Evolutionary conservation across 2,888 invertebrate species (phyloP), one percentile per base, ranked within the genome.

Genomic region (Rhodophaea formosa): DNA sequence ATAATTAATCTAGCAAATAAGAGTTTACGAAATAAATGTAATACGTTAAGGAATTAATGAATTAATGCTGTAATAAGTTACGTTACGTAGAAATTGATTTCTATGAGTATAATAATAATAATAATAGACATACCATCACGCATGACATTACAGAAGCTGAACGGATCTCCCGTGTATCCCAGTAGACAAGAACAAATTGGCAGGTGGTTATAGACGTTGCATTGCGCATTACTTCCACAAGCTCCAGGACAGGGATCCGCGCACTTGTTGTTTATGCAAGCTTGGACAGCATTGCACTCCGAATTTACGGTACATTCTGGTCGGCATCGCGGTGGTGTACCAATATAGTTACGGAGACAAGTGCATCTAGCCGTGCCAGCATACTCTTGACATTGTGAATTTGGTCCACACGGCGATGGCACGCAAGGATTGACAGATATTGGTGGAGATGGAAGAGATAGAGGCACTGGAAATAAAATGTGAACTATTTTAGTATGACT

Each of bases 401-500:
- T 96, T 8, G 95, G 91, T 59, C 96, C 97, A 78, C 97, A 97
- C 16, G 96, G 96, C 53, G 94, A 94, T 35, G 96, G 95, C 60
- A 92, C 77, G 67, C 96, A 96, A 0, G 95, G 95, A 66, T 93
- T 93, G 35, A 84, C 74, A 52, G 86, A 69, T 57, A 72, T 67
- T 46, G 67, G 63, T 49, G 64, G 65, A 51, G 77, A 65, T 32
- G 75, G 65, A 60, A 80, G 84, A 62, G 87, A 78, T 66, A 75
- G 57, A 55, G 79, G 72, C 65, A 79, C 87, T 89, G 63, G 59
- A 72, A 76, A 53, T 57, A 42, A 23, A 57, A 47, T 59, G 47
- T 45, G 42, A 49, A 47, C 8, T n/a, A 12, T 15, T 29, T 17
- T 56, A 44, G 39, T 53, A 64, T 56, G 29, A 30, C 30, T 56